Conservation (phyloP, 2,797 vertebrate genomes). For the Crocidura indochinensis region DNA sequence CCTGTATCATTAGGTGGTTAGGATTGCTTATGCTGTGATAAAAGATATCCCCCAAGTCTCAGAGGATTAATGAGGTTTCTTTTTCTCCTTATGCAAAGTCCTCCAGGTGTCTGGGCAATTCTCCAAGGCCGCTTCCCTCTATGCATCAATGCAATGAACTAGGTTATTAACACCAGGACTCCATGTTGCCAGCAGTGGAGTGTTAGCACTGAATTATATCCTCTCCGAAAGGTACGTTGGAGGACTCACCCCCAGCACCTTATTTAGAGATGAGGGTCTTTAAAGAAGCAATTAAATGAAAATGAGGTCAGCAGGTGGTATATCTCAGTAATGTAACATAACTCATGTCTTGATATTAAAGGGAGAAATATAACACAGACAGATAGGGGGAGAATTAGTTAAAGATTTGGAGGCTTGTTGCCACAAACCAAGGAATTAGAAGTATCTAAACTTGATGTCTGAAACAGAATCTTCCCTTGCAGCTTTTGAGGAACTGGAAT, state of each 20-base stretch:
- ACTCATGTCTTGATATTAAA: not conserved
- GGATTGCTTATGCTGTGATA: not conserved
- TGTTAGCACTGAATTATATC: conserved; percentile 9
- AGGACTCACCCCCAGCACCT: conserved; percentile 8
- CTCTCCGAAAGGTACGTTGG: not conserved
- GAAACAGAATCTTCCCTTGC: not conserved
- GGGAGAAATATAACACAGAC: not conserved
- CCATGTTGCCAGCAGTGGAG: not conserved
- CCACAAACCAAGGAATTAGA: not conserved
- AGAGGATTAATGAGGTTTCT: not conserved
- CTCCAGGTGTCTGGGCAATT: not conserved
- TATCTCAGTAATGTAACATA: not conserved
- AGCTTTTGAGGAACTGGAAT: not conserved
- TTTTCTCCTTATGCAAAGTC: not conserved
- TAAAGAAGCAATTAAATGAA: conserved; percentile 47
- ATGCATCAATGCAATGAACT: not conserved
- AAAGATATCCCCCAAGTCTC: not conserved
- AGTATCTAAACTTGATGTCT: not conserved
- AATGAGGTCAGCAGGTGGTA: conserved; percentile 1
- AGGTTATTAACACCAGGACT: not conserved
- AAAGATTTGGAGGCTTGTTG: not conserved
- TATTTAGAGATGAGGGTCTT: conserved; percentile 32
- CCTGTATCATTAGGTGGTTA: not conserved
- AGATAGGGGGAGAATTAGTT: not conserved
- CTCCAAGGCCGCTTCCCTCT: not conserved